Evolutionary conservation across 2,797 vertebrate genomes (phyloP).

Genomic region (Rhynchonycteris naso): DNA sequence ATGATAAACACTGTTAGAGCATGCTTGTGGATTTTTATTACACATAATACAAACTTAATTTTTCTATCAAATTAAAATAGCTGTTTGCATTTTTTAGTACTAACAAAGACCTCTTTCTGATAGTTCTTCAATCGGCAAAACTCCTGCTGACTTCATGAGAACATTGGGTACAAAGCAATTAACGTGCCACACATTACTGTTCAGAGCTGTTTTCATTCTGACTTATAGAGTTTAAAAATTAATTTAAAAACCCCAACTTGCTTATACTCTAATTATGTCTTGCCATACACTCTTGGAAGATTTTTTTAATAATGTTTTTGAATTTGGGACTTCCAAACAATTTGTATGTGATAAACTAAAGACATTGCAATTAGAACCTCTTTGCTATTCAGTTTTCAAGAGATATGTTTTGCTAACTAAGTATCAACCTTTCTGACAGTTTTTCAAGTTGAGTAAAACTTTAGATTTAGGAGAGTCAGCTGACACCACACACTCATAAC

Average conservation of each 20-base stretch:
- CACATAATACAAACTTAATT: slow-evolving; percentile 26
- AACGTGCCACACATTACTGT: not conserved
- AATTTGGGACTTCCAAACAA: slow-evolving; percentile 52
- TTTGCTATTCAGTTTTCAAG: slow-evolving; percentile 25
- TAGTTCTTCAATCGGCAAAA: not conserved
- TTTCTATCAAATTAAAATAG: slow-evolving; percentile 15
- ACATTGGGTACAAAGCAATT: slow-evolving; percentile 36
- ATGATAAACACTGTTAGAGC: not conserved
- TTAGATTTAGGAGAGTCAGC: not conserved
- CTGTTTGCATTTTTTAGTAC: not conserved
- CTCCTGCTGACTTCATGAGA: slow-evolving; percentile 25
- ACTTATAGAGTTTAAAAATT: slow-evolving; percentile 40
- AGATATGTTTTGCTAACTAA: slow-evolving; percentile 8
- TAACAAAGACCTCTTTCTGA: not conserved
- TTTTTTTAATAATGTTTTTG: slow-evolving; percentile 33
- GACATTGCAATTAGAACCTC: not conserved
- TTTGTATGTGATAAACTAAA: slow-evolving; percentile 48
- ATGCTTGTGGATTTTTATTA: not conserved
- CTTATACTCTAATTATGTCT: slow-evolving; percentile 54
- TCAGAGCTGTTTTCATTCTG: slow-evolving; percentile 67
- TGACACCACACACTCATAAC: not conserved
- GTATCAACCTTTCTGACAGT: not conserved
- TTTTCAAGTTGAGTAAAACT: slow-evolving; percentile 25
- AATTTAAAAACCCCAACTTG: not conserved
- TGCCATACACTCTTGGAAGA: not conserved